Base-by-base conservation (phyloP, 1,140 invertebrate genomes). In the Hyphantria cunea region DNA sequence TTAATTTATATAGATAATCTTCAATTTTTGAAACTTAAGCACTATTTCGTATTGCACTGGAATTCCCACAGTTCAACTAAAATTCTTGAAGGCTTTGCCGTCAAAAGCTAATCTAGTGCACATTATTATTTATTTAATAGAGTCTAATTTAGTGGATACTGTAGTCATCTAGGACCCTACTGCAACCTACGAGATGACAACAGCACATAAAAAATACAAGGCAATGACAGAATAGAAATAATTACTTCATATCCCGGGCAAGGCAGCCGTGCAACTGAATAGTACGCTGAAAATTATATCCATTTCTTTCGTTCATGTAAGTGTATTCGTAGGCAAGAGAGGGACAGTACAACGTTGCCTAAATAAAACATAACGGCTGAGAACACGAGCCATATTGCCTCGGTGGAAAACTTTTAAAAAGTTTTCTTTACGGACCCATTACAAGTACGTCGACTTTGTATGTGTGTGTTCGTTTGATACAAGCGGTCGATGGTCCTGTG, bases 381-480 rank as follows among this genome's bases (percentile, higher is more conserved):
- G 86, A 90, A 90, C 87, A 86, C 84, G 86, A 90, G 87, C 90
- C 90, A 91, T 91, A 91, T 91, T 91, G 90, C 90, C 88, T 91
- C 87, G 85, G 80, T 90, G 89, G 83, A 91, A 91, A 91, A 91
- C 86, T 91, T 91, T 91, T 91, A 89, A 91, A 91, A 91, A 91
- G 85, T 91, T 91, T 91, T 91, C 90, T 91, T 91, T 91, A 88
- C 89, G 84, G 89, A 87, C 82, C 89, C 88, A 91, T 91, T 91
- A 91, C 85, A 90, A 88, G 87, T 86, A 85, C 78, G 74, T 72
- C 60, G 78, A 51, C 48, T 79, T 74, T 80, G 80, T 72, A 67
- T 81, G 84, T 83, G 85, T 83, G 84, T 69, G 80, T 80, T 64
- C 76, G 79, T 64, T 82, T 76, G 75, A 85, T 85, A 89, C 76